Base-by-base conservation (phyloP, 2,797 vertebrate genomes). In the Gymnopithys bicolor region DNA sequence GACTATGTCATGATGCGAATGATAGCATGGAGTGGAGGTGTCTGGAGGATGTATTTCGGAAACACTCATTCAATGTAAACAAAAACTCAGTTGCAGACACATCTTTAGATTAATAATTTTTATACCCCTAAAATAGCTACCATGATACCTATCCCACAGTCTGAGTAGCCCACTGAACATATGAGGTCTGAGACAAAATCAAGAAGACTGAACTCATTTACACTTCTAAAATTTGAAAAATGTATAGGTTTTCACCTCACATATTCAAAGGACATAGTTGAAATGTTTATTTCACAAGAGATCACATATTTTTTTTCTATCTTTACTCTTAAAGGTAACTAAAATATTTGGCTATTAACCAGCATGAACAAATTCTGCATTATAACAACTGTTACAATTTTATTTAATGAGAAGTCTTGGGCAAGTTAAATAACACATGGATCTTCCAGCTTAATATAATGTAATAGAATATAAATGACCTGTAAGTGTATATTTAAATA, bases 391-490 rank as follows among this genome's bases (percentile, higher is more conserved):
- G 17, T 84, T 49, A 70, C 9, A 28, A 46, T 86, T 93, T 67
- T 52, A 70, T 84, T 88, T 87, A 90, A 89, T 84, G 64, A 90
- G 58, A 87, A 74, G 45, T 87, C 78, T 77, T 64, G 33, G 70
- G 37, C 28, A 91, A 86, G n/a, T 19, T 66, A 79, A 95, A 74
- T 74, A 92, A 89, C 69, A 95, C 86, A 87, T 76, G 77, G 43
- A 69, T 76, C 59, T 86, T 78, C 45, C 56, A 95, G 48, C 19
- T 45, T 84, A 84, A 84, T 68, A 43, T 35, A 93, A 84, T 49
- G 45, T 69, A 93, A 87, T 32, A 91, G 69, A 91, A 93, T 84
- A 93, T 59, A 94, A 95, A 95, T 84, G 85, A 73, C 66, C 83
- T 88, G 32, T 66, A 76, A 86, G 28, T 28, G 43, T 52, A 17